Evolutionary conservation across 1,140 invertebrate genomes (phyloP).

Genomic region (Neodiprion lecontei): DNA sequence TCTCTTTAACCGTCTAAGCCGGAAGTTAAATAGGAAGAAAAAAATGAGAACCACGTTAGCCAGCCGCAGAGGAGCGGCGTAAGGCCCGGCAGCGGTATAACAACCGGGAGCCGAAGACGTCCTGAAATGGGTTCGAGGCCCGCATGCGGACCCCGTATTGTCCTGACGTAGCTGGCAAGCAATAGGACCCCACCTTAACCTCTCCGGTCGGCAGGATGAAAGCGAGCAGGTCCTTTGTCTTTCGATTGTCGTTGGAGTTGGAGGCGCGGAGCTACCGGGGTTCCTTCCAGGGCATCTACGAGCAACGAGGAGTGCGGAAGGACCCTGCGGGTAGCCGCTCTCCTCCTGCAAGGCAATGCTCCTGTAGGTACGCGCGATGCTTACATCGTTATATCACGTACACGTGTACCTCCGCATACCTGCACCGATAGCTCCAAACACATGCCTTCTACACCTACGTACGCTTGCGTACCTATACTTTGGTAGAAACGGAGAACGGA

Average conservation of each 20-base stretch:
- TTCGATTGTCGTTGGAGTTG: slow-evolving; percentile 19
- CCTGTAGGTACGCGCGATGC: too few relatives aligned
- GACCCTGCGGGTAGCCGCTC: slow-evolving; percentile 25
- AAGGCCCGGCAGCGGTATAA: slow-evolving; percentile 22
- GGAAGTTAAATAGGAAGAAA: too few relatives aligned
- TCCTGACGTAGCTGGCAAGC: slow-evolving; percentile 29
- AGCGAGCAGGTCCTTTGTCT: slow-evolving; percentile 46
- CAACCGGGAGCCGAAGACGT: slow-evolving; percentile 42
- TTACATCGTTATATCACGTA: too few relatives aligned
- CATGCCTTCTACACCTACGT: too few relatives aligned
- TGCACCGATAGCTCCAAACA: too few relatives aligned
- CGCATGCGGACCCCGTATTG: slow-evolving; percentile 55
- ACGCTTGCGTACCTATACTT: too few relatives aligned
- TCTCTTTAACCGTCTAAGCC: too few relatives aligned
- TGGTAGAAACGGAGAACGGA: too few relatives aligned
- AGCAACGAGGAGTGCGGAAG: slow-evolving; percentile 20
- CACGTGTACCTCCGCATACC: too few relatives aligned
- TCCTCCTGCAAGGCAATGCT: background rate
- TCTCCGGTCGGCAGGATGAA: slow-evolving; percentile 55
- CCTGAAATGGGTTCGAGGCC: slow-evolving; percentile 49
- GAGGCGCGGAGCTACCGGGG: slow-evolving; percentile 10
- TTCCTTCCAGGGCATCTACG: slow-evolving; percentile 12
- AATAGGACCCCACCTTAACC: slow-evolving; percentile 25
- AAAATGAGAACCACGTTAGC: too few relatives aligned
- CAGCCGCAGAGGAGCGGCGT: slow-evolving; percentile 16